Evolutionary conservation across 2,888 invertebrate genomes (phyloP), one percentile per base, ranked within the genome.

Genomic region (Drosophila parthenogenetica): DNA sequence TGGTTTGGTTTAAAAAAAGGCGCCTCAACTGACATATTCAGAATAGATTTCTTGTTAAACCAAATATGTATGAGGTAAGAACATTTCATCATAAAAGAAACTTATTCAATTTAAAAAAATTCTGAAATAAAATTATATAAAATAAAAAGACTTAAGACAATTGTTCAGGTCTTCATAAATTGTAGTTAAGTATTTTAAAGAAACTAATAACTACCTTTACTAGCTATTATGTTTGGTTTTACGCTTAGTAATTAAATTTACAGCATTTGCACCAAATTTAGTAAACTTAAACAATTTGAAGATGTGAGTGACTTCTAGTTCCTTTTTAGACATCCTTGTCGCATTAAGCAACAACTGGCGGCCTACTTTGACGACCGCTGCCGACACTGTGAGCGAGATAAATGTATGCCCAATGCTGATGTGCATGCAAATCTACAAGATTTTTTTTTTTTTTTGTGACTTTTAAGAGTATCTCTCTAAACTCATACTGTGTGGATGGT

Each of bases 351-450:
- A 62, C 77, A 69, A 75, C 81, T 83, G 74, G 60, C 68, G 69
- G 73, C 81, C 66, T 58, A 69, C 51, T 63, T 71, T 69, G 60
- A 62, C 73, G 63, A 66, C 67, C 61, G 45, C 65, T 61, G 65
- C 29, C 59, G 11, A 45, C 76, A 77, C 68, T 72, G 82, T 81
- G 59, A 71, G 64, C 69, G 76, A 83, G 83, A 83, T 83, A 83
- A 83, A 83, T 86, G 71, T 82, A 65, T 81, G 84, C 77, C 81
- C 81, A 72, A 74, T 75, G 77, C 87, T 87, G 88, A 81, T 87
- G 87, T 78, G 87, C 86, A 87, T 87, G 89, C 86, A 87, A 87
- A 87, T 89, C 82, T 82, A 74, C 59, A 85, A 5, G 22, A 22
- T 22, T 35, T 35, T 35, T 35, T 13, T 35, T 11, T 72, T 79